Conservation (phyloP, 2,888 invertebrate genomes). For the Galerucella calmariensis region DNA sequence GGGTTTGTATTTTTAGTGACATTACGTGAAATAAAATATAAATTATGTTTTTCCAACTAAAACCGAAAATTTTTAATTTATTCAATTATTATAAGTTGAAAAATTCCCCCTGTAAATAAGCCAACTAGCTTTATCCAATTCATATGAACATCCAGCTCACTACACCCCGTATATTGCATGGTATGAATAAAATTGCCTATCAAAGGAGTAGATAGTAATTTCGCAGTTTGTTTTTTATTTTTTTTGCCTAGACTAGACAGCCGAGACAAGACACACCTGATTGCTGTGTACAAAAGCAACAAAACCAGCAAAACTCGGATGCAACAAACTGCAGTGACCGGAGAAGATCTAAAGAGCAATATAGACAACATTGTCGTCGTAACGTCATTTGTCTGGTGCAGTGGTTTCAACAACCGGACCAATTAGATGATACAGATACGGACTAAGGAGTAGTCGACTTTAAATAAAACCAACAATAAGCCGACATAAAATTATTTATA, state of each 20-base stretch:
- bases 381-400: slow-evolving; percentile 29
- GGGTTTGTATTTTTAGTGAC: too few relatives aligned
- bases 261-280: slow-evolving; percentile 19
- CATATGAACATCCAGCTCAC: too few relatives aligned
- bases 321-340: slow-evolving; percentile 20
- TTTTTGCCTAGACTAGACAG: slow-evolving; percentile 16
- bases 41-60: too few relatives aligned
- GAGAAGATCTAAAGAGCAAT: slow-evolving; percentile 21
- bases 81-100: too few relatives aligned
- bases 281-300: slow-evolving; percentile 14
- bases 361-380: slow-evolving; percentile 24
- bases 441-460: neutral
- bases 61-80: too few relatives aligned
- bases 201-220: slow-evolving; percentile 11
- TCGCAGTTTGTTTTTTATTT: slow-evolving; percentile 11
- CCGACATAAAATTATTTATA: neutral
- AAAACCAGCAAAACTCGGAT: slow-evolving; percentile 14
- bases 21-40: too few relatives aligned
- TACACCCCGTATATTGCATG: neutral
- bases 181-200: neutral
- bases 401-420: slow-evolving; percentile 34
- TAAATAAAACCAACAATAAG: neutral
- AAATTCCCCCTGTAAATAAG: too few relatives aligned
- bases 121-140: too few relatives aligned
- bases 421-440: slow-evolving; percentile 36